Evolutionary conservation across 2,888 invertebrate species (phyloP).

Genomic region (Seira musarum): DNA sequence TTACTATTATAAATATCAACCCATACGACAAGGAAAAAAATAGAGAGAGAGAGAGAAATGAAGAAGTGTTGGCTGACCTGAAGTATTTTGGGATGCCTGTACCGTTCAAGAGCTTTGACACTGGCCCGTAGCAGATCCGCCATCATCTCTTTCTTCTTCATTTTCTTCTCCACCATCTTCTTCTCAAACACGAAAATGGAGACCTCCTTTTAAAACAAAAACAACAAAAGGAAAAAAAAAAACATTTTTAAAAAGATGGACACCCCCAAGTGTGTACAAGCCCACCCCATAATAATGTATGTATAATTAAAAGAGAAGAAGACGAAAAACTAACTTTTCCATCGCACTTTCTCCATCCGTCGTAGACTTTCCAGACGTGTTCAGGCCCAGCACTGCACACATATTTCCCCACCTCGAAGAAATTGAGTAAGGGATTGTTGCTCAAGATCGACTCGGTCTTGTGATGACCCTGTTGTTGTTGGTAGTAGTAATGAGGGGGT

Average conservation of each 20-base stretch:
- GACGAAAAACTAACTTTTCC: constrained; percentile 80
- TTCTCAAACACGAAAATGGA: constrained; percentile 96
- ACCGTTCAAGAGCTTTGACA: constrained; percentile 84
- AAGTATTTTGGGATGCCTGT: constrained; percentile 88
- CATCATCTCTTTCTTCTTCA: constrained; percentile 93
- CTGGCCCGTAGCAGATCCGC: constrained; percentile 88
- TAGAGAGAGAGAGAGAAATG: too few relatives aligned
- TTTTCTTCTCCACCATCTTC: constrained; percentile 90
- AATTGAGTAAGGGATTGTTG: constrained; percentile 83
- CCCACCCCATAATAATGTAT: too few relatives aligned
- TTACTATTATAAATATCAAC: too few relatives aligned
- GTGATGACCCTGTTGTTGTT: constrained; percentile 6
- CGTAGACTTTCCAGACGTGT: constrained; percentile 92
- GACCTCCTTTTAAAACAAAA: constrained; percentile 81
- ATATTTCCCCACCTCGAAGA: constrained; percentile 90
- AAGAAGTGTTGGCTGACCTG: constrained; percentile 72
- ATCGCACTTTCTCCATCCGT: constrained; percentile 89
- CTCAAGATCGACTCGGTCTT: constrained; percentile 69
- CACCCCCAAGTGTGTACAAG: too few relatives aligned
- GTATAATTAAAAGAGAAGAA: too few relatives aligned
- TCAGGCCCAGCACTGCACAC: constrained; percentile 88
- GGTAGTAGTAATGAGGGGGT: background rate
- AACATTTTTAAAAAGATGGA: too few relatives aligned
- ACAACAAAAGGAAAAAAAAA: constrained; percentile 39
- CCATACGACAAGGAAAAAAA: too few relatives aligned